These are phyloP conservation scores for Ammodytes marinus DNA, from an alignment of 2,113 vertebrate species.

Conservation along the genomic window DNA sequence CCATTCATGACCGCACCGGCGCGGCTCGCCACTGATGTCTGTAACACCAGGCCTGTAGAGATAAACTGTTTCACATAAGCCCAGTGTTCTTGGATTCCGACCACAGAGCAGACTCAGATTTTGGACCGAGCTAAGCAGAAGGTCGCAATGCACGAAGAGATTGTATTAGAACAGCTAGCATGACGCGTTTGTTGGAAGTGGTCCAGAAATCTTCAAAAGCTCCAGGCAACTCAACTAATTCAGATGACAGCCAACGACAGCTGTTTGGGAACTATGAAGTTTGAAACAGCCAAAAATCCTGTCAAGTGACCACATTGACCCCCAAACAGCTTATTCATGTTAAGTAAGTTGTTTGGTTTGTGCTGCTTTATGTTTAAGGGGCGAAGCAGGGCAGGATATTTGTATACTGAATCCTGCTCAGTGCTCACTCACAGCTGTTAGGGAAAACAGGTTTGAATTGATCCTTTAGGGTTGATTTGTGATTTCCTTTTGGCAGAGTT, in stretches of 20 bases:
- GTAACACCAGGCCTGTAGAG: constrained; percentile 45
- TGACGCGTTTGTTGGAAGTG: constrained; percentile 37
- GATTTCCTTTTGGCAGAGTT: constrained; percentile 45
- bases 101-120: constrained; percentile 2
- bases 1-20: constrained; percentile 68
- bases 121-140: not conserved
- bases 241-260: constrained; percentile 27
- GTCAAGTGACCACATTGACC: constrained; percentile 13
- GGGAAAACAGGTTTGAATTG: constrained; percentile 26
- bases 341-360: constrained; percentile 22
- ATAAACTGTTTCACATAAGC: constrained; percentile 57
- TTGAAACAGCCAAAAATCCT: constrained; percentile 28
- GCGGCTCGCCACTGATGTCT: constrained; percentile 59
- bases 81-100: constrained; percentile 11
- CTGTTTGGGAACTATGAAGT: constrained; percentile 44
- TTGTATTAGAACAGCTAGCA: constrained; percentile 22
- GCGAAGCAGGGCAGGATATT: constrained; percentile 9
- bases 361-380: not conserved
- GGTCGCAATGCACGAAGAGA: constrained; percentile 4
- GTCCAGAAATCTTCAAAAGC: constrained; percentile 45
- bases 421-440: constrained; percentile 28
- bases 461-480: constrained; percentile 46
- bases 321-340: not conserved
- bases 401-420: not conserved
- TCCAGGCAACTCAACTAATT: constrained; percentile 31